Conservation (phyloP, 1,140 invertebrate genomes). For the Calycopis cecrops region DNA sequence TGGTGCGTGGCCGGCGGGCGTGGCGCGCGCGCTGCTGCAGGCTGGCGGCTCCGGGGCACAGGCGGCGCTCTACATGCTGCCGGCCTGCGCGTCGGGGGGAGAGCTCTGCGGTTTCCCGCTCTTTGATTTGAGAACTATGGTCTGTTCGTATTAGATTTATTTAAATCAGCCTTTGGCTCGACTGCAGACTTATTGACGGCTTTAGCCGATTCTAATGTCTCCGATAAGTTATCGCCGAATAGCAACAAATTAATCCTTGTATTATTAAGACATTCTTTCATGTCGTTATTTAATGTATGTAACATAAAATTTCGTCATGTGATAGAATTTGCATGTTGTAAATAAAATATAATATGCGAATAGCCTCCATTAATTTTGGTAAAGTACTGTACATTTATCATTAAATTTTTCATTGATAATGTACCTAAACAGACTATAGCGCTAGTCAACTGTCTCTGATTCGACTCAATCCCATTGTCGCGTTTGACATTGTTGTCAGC, state of each 20-base stretch:
- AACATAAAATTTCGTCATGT: slow-evolving; percentile 22
- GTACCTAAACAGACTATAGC: slow-evolving; percentile 14
- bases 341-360: slow-evolving; percentile 15
- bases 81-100: not conserved
- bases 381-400: not conserved
- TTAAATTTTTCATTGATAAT: not conserved
- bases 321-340: slow-evolving; percentile 19
- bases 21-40: not conserved
- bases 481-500: slow-evolving; percentile 7
- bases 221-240: slow-evolving; percentile 26
- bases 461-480: slow-evolving; percentile 12
- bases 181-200: not conserved
- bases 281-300: slow-evolving; percentile 23
- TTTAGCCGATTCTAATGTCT: slow-evolving; percentile 9
- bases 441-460: slow-evolving; percentile 14
- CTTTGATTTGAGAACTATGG: too few relatives aligned
- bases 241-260: slow-evolving; percentile 26
- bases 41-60: not conserved
- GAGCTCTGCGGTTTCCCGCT: not conserved
- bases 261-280: slow-evolving; percentile 24
- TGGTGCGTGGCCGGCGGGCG: not conserved
- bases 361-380: slow-evolving; percentile 16
- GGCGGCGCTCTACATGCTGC: not conserved
- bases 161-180: not conserved
- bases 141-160: not conserved